phyloP scores from a whole-genome alignment of 2,113 vertebrate genomes.

The Lycaon pictus region DNA sequence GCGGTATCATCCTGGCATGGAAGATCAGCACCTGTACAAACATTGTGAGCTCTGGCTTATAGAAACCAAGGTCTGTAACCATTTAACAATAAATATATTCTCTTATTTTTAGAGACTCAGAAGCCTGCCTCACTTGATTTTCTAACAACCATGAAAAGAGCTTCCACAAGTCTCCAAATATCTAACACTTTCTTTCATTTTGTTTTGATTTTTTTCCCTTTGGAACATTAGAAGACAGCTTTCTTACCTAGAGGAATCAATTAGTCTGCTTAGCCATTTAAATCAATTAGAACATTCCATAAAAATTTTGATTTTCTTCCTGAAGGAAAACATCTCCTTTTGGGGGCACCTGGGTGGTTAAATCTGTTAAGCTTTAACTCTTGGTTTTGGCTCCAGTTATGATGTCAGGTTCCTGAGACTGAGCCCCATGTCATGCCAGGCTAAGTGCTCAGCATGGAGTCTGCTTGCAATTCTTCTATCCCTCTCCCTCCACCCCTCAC shows the following conservation, averaged over 20 bases:
- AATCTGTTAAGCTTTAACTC: background rate
- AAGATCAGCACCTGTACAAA: background rate
- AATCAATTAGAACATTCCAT: background rate
- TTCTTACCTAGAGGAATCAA: background rate
- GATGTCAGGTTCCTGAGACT: background rate
- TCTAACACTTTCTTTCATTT: background rate
- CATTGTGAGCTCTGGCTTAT: background rate
- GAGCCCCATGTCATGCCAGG: rapidly evolving
- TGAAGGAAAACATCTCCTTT: background rate
- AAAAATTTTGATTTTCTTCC: background rate
- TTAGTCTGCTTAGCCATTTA: background rate
- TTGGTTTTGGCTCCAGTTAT: background rate
- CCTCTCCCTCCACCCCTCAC: background rate
- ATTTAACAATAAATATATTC: background rate
- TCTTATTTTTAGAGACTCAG: background rate
- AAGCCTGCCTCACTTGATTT: background rate
- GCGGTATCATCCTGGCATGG: background rate
- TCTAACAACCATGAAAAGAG: background rate
- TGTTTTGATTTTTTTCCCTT: background rate
- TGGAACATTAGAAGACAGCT: background rate
- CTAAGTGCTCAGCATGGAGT: background rate
- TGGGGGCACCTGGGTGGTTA: background rate
- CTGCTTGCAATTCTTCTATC: background rate
- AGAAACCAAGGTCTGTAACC: background rate
- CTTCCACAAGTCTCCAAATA: background rate